Evolutionary conservation across 1,140 invertebrate genomes (phyloP).

Genomic region (Aphis gossypii): DNA sequence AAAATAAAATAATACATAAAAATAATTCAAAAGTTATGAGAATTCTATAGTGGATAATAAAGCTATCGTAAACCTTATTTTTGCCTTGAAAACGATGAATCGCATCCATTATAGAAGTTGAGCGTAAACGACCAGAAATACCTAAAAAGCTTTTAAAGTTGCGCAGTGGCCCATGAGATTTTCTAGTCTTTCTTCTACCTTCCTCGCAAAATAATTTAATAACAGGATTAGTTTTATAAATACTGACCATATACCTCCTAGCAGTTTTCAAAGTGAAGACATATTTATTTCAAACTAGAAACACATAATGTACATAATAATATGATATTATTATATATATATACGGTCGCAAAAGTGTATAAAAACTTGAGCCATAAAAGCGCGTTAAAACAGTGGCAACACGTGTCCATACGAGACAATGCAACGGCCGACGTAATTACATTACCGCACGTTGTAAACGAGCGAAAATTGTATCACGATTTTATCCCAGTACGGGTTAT

Average conservation of each 20-base stretch:
- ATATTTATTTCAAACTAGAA: neutral
- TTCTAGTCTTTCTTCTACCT: neutral
- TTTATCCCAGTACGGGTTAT: neutral
- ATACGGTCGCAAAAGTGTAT: neutral
- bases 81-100: neutral
- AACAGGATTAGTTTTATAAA: neutral
- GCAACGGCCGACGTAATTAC: neutral
- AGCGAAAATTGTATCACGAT: slow-evolving; percentile 49
- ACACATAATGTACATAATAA: neutral
- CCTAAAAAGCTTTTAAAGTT: slow-evolving; percentile 32
- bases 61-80: slow-evolving; percentile 30
- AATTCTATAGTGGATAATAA: neutral
- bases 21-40: neutral
- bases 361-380: neutral
- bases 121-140: slow-evolving; percentile 16
- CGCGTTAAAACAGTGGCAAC: slow-evolving; percentile 17
- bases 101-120: neutral
- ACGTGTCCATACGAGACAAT: neutral
- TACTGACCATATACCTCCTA: neutral
- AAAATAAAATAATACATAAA: neutral
- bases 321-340: neutral
- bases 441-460: neutral
- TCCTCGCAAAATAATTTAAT: neutral
- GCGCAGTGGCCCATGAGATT: neutral
- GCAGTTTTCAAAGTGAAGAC: neutral